Conservation (phyloP, 2,888 invertebrate species). For the Hetaerina titia region DNA sequence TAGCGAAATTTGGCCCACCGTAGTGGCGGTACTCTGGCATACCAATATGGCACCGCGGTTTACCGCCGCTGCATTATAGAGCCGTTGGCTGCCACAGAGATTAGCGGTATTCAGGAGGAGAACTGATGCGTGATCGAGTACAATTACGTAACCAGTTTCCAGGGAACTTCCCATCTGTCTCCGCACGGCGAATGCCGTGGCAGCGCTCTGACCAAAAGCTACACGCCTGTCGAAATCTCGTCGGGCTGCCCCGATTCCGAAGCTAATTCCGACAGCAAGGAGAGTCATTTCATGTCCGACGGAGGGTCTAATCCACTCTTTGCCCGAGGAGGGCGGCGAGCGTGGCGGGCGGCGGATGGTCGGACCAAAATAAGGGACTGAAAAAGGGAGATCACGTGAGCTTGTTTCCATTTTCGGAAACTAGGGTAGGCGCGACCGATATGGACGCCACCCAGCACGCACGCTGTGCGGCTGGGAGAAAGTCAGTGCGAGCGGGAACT, state of each 20-base stretch:
- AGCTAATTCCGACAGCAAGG: not conserved
- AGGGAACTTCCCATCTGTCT: not conserved
- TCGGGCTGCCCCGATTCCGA: not conserved
- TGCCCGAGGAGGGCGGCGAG: not conserved
- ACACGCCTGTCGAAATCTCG: not conserved
- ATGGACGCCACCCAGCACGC: too few relatives aligned
- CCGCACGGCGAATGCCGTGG: not conserved
- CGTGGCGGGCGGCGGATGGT: not conserved
- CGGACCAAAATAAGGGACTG: constrained; percentile 21
- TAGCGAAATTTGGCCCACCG: too few relatives aligned
- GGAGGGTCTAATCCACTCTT: not conserved
- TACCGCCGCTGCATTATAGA: too few relatives aligned
- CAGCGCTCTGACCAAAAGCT: not conserved
- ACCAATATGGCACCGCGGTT: too few relatives aligned
- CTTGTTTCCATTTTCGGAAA: not conserved
- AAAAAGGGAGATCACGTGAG: constrained; percentile 19
- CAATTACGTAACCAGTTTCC: not conserved
- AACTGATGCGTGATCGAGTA: not conserved
- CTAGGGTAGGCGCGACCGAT: not conserved
- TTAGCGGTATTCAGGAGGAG: too few relatives aligned
- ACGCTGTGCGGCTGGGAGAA: not conserved
- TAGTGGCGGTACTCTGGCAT: too few relatives aligned
- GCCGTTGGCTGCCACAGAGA: too few relatives aligned
- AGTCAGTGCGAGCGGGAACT: not conserved
- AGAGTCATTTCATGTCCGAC: not conserved